These are phyloP conservation scores for Acleris emargana DNA, from an alignment of 2,888 invertebrate species.

Conservation along the genomic window DNA sequence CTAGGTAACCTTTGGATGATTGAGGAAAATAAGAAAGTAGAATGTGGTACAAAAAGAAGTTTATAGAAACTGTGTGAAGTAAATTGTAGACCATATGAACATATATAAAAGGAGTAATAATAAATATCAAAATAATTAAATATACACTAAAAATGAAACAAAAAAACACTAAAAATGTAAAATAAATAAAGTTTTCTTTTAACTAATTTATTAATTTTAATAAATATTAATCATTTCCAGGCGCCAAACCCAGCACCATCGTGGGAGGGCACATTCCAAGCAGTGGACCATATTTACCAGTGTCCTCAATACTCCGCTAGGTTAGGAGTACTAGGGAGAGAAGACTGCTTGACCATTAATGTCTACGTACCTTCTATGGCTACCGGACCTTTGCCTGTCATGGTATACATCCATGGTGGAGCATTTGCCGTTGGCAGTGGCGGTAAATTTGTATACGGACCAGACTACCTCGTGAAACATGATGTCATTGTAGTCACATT, in stretches of 20 bases:
- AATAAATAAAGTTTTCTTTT: no score
- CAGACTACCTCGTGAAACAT: constrained; percentile 67
- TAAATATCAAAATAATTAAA: no score
- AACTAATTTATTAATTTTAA: no score
- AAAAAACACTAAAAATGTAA: no score
- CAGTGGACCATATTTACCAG: constrained; percentile 60
- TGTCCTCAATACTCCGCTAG: constrained; percentile 59
- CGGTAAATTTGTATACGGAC: constrained; percentile 65
- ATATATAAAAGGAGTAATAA: no score
- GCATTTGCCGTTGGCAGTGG: constrained; percentile 71
- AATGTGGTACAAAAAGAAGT: no score
- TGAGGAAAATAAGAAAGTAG: no score
- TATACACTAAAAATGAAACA: no score
- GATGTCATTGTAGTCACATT: constrained; percentile 72
- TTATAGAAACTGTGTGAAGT: no score
- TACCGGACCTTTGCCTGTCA: constrained; percentile 60
- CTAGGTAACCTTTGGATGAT: no score
- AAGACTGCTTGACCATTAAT: constrained; percentile 72
- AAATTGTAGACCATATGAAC: no score
- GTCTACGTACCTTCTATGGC: constrained; percentile 63
- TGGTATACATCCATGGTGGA: constrained; percentile 76
- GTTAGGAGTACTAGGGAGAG: constrained; percentile 57
- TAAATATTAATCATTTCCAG: constrained; percentile 46
- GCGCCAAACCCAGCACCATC: constrained; percentile 68
- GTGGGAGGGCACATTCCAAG: constrained; percentile 70